phyloP scores from a whole-genome alignment of 1,140 invertebrate species.

The Ectropis grisescens region DNA sequence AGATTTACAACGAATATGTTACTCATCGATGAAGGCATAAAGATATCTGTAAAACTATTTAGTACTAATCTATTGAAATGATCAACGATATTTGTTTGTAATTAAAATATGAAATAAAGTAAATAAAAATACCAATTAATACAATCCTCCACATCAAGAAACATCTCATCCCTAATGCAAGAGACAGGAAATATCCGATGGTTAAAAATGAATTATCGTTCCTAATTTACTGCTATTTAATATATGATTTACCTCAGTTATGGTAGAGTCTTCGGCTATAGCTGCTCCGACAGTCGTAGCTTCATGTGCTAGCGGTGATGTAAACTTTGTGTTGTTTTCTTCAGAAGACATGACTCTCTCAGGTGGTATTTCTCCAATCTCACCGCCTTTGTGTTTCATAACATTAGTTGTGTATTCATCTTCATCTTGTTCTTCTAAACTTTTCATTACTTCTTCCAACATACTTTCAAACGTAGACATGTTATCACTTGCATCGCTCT shows the following conservation, averaged over 20 bases:
- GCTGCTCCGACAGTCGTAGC: constrained; percentile 20
- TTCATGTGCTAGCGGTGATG: constrained; percentile 23
- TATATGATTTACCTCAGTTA: constrained; percentile 42
- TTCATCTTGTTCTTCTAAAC: constrained; percentile 66
- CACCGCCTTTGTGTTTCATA: constrained; percentile 67
- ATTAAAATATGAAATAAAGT: too few relatives aligned
- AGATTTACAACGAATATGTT: too few relatives aligned
- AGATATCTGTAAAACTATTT: too few relatives aligned
- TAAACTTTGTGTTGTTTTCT: constrained; percentile 33
- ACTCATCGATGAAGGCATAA: too few relatives aligned
- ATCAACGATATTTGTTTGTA: too few relatives aligned
- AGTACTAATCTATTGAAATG: too few relatives aligned
- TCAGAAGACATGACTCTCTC: constrained; percentile 50
- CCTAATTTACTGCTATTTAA: too few relatives aligned
- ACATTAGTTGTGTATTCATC: constrained; percentile 60
- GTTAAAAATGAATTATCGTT: too few relatives aligned
- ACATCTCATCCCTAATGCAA: too few relatives aligned
- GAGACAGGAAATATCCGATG: too few relatives aligned
- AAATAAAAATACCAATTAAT: too few relatives aligned
- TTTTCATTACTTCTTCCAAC: constrained; percentile 69
- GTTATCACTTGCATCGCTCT: constrained; percentile 33
- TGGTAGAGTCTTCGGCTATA: constrained; percentile 18
- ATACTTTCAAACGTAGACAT: constrained; percentile 66
- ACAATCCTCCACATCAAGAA: too few relatives aligned
- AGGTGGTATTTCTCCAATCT: constrained; percentile 66